Evolutionary conservation across 2,888 invertebrate genomes (phyloP).

Genomic region (Schrankia costaestrigalis): DNA sequence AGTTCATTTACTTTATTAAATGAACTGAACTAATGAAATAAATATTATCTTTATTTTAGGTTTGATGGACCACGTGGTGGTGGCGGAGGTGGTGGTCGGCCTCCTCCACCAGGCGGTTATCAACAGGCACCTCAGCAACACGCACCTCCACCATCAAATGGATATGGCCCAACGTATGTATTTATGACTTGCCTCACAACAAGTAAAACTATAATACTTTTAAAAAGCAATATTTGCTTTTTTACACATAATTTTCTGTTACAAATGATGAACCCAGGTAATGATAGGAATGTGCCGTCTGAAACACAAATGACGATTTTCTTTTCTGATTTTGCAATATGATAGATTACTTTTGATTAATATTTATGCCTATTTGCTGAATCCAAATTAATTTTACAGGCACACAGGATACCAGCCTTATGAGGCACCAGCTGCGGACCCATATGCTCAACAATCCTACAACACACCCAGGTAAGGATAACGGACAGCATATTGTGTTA

Average conservation of each 20-base stretch:
- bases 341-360: not conserved
- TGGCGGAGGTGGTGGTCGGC: slow-evolving; percentile 49
- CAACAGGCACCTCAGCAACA: slow-evolving; percentile 52
- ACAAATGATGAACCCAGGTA: slow-evolving; percentile 64
- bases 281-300: slow-evolving; percentile 80
- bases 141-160: slow-evolving; percentile 54
- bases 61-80: slow-evolving; percentile 62
- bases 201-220: not conserved
- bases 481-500: too few relatives aligned
- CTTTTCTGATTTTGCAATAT: slow-evolving; percentile 43
- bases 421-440: slow-evolving; percentile 60
- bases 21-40: not conserved
- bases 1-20: not conserved
- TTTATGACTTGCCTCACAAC: not conserved
- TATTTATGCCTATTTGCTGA: not conserved
- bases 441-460: slow-evolving; percentile 62
- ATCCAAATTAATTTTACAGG: slow-evolving; percentile 33
- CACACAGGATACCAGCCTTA: slow-evolving; percentile 72
- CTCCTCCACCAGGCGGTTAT: slow-evolving; percentile 50
- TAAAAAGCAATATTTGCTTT: not conserved
- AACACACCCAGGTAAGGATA: slow-evolving; percentile 54
- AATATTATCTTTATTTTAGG: slow-evolving; percentile 30
- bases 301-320: slow-evolving; percentile 72
- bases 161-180: slow-evolving; percentile 66
- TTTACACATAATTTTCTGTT: not conserved